Evolutionary conservation across 2,113 vertebrate genomes (phyloP), one percentile per base, ranked within the genome.

Genomic region (Synchiropus splendidus): DNA sequence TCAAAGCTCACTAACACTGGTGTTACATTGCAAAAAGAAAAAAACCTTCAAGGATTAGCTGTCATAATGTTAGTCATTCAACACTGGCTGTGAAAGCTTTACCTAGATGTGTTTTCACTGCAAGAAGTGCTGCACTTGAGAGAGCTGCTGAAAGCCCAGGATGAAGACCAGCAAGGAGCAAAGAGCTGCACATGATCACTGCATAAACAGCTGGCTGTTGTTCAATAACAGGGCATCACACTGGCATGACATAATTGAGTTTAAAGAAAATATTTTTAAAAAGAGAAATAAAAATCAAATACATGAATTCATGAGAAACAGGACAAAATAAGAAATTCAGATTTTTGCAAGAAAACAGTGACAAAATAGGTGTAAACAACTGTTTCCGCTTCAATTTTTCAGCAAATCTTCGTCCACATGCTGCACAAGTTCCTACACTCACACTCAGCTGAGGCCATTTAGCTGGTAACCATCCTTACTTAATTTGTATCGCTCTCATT

Each of bases 151-250:
- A 27, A 27, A n/a, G n/a, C n/a, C n/a, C n/a, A n/a, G n/a, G n/a
- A 27, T 27, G 8, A 27, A 27, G 8, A 8, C 21, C 21, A 27
- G 21, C 21, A 8, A 8, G 21, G 21, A 27, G 21, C 8, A 27
- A 49, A 59, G 54, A 52, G 62, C 57, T 78, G 69, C 59, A 50
- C 48, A 66, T 75, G 64, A 70, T 67, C 58, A n/a, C n/a, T n/a
- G n/a, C n/a, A n/a, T 27, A 5, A 27, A 27, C 4, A 27, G 21
- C 21, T 27, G 21, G 21, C 4, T 8, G n/a, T n/a, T n/a, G n/a
- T n/a, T n/a, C n/a, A n/a, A n/a, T n/a, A n/a, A n/a, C n/a, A n/a
- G n/a, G n/a, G n/a, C n/a, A n/a, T n/a, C n/a, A 27, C 8, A 4
- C 58, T 31, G 16, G 52, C 38, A 58, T 59, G 53, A 51, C 2